A percentile compares a stretch with the other conserved stretches of the same genome.
These are phyloP conservation scores for Drymodes brunneopygia DNA, from an alignment of 2,113 vertebrate genomes.

Conservation along the genomic window DNA sequence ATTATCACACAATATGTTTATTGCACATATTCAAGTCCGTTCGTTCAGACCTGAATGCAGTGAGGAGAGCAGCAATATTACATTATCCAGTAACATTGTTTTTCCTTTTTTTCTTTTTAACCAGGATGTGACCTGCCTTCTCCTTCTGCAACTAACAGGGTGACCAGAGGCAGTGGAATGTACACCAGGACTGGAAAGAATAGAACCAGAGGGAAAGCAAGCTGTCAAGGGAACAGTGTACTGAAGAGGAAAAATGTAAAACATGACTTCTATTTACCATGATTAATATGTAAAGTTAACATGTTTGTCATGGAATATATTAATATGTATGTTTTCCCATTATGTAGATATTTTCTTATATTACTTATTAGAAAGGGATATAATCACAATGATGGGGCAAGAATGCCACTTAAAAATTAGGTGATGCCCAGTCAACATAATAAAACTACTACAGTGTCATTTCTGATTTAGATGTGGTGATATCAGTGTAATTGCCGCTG, in stretches of 20 bases:
- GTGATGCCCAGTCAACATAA: constrained; percentile 71
- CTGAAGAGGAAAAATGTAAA: constrained; percentile 45
- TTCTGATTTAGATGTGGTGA: constrained; percentile 71
- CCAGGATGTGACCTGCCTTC: constrained; percentile 37
- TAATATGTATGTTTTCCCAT: constrained; percentile 42
- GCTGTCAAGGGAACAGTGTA: constrained; percentile 52
- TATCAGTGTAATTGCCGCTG: constrained; percentile 70
- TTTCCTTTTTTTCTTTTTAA: neutral
- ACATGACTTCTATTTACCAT: constrained; percentile 50
- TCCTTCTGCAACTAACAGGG: neutral
- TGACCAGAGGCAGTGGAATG: constrained; percentile 35
- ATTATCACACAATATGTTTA: constrained; percentile 63
- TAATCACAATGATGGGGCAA: constrained; percentile 70
- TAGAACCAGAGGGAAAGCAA: constrained; percentile 49
- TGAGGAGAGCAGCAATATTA: neutral
- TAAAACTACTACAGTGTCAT: constrained; percentile 63
- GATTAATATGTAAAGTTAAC: constrained; percentile 37
- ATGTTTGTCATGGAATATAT: constrained; percentile 53
- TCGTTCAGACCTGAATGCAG: neutral
- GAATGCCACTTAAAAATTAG: constrained; percentile 78
- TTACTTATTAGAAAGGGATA: constrained; percentile 66
- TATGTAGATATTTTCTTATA: constrained; percentile 46
- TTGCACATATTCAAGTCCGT: constrained; percentile 32
- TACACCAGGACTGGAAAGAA: neutral
- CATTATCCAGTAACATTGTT: neutral